Base-by-base conservation (phyloP, 2,888 invertebrate species). In the Cataglyphis cursor region DNA sequence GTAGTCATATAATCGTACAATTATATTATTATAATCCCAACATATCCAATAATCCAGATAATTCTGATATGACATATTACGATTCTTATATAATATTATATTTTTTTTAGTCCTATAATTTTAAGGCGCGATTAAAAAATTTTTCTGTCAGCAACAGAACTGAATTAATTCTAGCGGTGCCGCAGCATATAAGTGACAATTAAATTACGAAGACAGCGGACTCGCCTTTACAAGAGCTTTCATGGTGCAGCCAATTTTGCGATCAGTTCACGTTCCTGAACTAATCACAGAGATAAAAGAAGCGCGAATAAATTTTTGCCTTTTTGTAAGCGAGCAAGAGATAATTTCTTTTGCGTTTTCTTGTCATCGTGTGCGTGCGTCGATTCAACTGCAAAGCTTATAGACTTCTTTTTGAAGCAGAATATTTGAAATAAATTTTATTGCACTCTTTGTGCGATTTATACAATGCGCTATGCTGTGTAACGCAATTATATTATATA, bases 231-330 rank as follows among this genome's bases (percentile, higher is more conserved):
- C 35, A 48, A 24, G 44, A 61, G 44, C 41, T 80, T 72, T 80
- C 72, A 80, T 59, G 70, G 41, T 21, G 31, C 41, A 59, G 70
- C 44, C 78, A 80, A 80, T 80, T 70, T 72, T 35, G 35, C 72
- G 57, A 80, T 80, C 70, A 57, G 70, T 70, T 70, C 78, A 78
- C 70, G 70, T 80, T 72, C 59, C 72, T 57, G 78, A 72, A 80
- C 31, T 80, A 80, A 80, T 80, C 78, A 61, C 41, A 44, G 44
- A 70, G 57, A 80, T 80, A 59, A 80, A 80, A 80, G 72, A 80
- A 59, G 24, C 78, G 70, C 59, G 72, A 80, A 80, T 44, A 78
- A 80, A 80, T 72, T 80, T 80, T 80, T 61, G 59, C 44, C 24
- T 35, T 80, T 80, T 80, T 80, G 35, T 72, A 80, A 80, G 59